These are phyloP conservation scores for Scrobipalpa atriplicella DNA, from an alignment of 2,888 invertebrate genomes.

Conservation along the genomic window DNA sequence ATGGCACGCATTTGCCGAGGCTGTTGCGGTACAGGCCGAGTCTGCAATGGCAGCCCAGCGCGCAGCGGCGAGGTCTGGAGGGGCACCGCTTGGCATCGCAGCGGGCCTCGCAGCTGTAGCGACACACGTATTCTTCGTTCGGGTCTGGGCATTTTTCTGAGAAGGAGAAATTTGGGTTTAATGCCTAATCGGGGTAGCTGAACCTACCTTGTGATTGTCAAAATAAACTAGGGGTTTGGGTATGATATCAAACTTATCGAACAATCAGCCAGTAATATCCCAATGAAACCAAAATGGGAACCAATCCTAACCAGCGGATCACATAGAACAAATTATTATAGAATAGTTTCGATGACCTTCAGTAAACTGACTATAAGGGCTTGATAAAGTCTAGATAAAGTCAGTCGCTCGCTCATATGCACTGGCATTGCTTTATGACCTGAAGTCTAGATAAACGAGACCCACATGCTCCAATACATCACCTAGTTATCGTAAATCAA, in stretches of 20 bases:
- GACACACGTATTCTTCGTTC: conserved; percentile 62
- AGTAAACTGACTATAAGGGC: conserved; percentile 35
- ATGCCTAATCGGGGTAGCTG: too few relatives aligned
- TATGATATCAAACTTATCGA: too few relatives aligned
- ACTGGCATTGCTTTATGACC: conserved; percentile 16
- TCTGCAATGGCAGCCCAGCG: conserved; percentile 61
- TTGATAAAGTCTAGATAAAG: conserved; percentile 32
- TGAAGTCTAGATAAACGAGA: neutral
- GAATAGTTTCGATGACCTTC: neutral
- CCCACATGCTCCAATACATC: conserved; percentile 2
- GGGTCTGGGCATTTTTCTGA: conserved; percentile 55
- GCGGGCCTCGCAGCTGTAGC: conserved; percentile 60
- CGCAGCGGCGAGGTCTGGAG: conserved; percentile 50
- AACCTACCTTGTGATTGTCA: too few relatives aligned
- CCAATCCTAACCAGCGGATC: too few relatives aligned
- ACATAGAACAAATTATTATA: neutral
- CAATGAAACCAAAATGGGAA: too few relatives aligned
- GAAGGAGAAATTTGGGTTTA: conserved; percentile 30
- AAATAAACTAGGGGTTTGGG: too few relatives aligned
- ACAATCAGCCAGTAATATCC: too few relatives aligned
- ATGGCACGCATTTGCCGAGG: conserved; percentile 44
- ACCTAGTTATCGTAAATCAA: conserved; percentile 1
- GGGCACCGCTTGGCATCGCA: conserved; percentile 46
- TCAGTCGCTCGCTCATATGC: neutral
- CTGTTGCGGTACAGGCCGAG: conserved; percentile 50